Conservation (phyloP, 2,113 vertebrate species). For the Scytalopus superciliaris region DNA sequence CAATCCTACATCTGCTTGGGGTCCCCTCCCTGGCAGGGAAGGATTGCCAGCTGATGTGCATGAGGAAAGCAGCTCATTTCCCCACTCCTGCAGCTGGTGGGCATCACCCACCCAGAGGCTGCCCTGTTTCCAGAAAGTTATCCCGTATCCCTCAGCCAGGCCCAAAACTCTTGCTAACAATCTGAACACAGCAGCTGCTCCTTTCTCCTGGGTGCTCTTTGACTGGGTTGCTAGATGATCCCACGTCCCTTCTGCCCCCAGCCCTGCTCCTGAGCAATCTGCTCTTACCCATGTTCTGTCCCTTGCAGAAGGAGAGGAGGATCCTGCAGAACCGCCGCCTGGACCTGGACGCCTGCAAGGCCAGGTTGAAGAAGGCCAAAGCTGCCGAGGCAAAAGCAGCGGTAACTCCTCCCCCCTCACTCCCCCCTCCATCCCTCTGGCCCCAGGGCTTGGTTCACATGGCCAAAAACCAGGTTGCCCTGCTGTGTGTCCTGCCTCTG, state of each 20-base stretch:
- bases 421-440: background rate
- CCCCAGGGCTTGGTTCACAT: background rate
- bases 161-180: background rate
- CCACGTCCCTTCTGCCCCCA: background rate
- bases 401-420: slow-evolving; percentile 72
- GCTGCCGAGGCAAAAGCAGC: slow-evolving; percentile 92
- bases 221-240: background rate
- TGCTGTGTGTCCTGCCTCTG: background rate
- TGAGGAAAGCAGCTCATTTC: background rate
- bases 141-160: background rate
- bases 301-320: slow-evolving; percentile 86
- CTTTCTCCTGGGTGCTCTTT: background rate
- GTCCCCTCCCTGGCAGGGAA: background rate
- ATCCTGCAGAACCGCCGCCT: slow-evolving; percentile 92
- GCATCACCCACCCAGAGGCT: background rate
- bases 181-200: background rate
- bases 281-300: background rate
- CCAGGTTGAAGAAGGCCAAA: slow-evolving; percentile 93
- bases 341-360: slow-evolving; percentile 94
- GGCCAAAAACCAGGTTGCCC: background rate
- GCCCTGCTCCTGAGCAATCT: background rate
- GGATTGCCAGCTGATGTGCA: background rate
- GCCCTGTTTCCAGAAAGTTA: background rate
- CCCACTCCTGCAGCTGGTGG: background rate
- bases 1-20: background rate